Conservation (phyloP, 2,113 vertebrate species). For the Hippocampus guttulatus region DNA sequence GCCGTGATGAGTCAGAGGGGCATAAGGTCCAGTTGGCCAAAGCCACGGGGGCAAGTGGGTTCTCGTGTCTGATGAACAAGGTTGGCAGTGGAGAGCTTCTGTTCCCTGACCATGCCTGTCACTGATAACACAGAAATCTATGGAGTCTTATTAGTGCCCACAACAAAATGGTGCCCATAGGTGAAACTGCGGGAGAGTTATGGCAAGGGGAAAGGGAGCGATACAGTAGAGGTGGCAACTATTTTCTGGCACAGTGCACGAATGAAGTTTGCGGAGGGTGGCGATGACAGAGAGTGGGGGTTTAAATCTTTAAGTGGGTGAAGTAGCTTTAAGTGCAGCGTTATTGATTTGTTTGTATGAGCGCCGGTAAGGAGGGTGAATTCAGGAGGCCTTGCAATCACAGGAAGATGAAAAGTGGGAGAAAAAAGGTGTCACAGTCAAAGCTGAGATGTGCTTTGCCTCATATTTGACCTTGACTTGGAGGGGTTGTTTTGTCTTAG, state of each 20-base stretch:
- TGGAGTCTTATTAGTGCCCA: constrained; percentile 63
- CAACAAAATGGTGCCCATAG: constrained; percentile 56
- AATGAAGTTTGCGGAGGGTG: constrained; percentile 42
- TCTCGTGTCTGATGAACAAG: constrained; percentile 32
- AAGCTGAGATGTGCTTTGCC: constrained; percentile 24
- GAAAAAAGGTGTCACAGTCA: constrained; percentile 27
- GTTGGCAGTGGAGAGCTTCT: constrained; percentile 59
- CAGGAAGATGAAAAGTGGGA: constrained; percentile 20
- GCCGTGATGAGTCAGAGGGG: constrained; percentile 51
- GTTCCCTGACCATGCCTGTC: constrained; percentile 65
- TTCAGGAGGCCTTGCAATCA: constrained; percentile 26
- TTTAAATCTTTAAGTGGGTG: constrained; percentile 57
- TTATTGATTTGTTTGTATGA: constrained; percentile 66
- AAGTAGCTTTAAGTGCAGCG: constrained; percentile 53
- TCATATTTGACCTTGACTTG: constrained; percentile 34
- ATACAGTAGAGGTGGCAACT: constrained; percentile 39
- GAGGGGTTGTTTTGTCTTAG: background rate
- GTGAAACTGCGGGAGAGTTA: constrained; percentile 60
- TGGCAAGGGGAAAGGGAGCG: constrained; percentile 26
- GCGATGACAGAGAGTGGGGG: constrained; percentile 26
- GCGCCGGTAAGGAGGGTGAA: constrained; percentile 54
- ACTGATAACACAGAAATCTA: constrained; percentile 68
- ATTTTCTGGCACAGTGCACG: constrained; percentile 36
- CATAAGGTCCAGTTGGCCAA: constrained; percentile 44
- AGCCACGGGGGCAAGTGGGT: constrained; percentile 56